Evolutionary conservation across 2,797 vertebrate species (phyloP), one percentile per base, ranked within the genome.

Genomic region (Megaceryle alcyon): DNA sequence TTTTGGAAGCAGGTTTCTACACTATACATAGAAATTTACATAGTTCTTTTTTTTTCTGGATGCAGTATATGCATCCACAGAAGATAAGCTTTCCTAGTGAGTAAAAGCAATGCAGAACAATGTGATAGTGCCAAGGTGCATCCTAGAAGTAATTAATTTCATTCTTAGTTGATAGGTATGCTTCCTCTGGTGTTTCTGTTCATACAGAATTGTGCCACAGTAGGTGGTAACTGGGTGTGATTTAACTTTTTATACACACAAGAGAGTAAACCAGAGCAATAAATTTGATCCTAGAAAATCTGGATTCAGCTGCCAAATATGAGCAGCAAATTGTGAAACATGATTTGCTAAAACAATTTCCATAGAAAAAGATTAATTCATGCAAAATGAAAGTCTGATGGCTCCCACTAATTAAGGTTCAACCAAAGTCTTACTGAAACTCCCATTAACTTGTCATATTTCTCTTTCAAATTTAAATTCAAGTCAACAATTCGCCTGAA

Each of bases 171-270:
- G 35, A 33, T 54, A 72, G 59, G 69, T 82, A 64, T 56, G 77
- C 64, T 95, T 96, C 96, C 95, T 96, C 60, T 95, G 78, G 9
- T 77, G 61, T 93, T 95, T 68, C 82, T 80, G 28, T 69, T 94
- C 41, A 44, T 60, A 43, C n/a, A 43, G 10, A 91, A 31, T 43
- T 81, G 57, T 46, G 51, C 75, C 92, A 94, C 94, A 91, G 81
- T 49, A 46, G 72, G 53, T 87, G 54, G 68, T 35, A 82, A 83
- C 56, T 61, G 63, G 46, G 35, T 61, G 41, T 60, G 41, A 85
- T 95, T 82, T 84, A 84, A 90, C 16, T 76, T 97, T 79, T 79
- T 57, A 35, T 65, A 51, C 41, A 31, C 9, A 76, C 3, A 46
- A 54, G 33, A 90, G 19, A 94, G 15, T 73, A 82, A 88, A 73